Percentiles rank a stretch among this genome's conserved stretches.
These are phyloP conservation scores for Mesochorus sp. DNA, from an alignment of 2,888 invertebrate genomes.

Conservation along the genomic window DNA sequence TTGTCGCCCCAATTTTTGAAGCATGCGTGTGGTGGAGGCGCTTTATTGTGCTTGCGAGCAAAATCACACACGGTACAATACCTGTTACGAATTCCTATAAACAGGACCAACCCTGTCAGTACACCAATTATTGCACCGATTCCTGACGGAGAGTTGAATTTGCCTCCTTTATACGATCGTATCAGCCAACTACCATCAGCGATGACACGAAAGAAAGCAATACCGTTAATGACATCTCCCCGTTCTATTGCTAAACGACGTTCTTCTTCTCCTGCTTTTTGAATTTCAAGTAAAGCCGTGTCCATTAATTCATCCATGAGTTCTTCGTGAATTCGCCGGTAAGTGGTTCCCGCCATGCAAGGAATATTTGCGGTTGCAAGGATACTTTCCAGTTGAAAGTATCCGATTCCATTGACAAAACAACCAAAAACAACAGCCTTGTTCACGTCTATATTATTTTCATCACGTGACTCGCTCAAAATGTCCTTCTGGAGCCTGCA, in stretches of 20 bases:
- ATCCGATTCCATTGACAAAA: constrained; percentile 2
- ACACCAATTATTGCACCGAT: constrained; percentile 46
- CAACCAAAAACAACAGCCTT: not conserved
- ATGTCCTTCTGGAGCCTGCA: not conserved
- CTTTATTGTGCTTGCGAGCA: constrained; percentile 2
- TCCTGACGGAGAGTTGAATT: too few relatives aligned
- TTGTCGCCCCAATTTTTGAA: not conserved
- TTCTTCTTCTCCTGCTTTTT: too few relatives aligned
- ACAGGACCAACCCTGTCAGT: constrained; percentile 62
- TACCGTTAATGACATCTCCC: too few relatives aligned
- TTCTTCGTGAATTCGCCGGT: constrained; percentile 3
- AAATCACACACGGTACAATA: constrained; percentile 63
- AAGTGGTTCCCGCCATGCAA: constrained; percentile 12
- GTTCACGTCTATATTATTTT: not conserved
- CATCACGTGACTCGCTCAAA: not conserved
- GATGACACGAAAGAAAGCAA: too few relatives aligned
- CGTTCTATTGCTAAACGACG: too few relatives aligned
- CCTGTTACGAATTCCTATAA: constrained; percentile 67
- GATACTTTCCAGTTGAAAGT: not conserved
- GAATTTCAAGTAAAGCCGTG: not conserved
- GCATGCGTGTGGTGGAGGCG: not conserved
- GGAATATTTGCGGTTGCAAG: constrained; percentile 10
- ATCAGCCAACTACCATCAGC: too few relatives aligned
- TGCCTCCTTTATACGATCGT: too few relatives aligned
- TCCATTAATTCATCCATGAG: not conserved